phyloP scores from a whole-genome alignment of 2,797 vertebrate genomes.

The Brachyrhaphis roseni region DNA sequence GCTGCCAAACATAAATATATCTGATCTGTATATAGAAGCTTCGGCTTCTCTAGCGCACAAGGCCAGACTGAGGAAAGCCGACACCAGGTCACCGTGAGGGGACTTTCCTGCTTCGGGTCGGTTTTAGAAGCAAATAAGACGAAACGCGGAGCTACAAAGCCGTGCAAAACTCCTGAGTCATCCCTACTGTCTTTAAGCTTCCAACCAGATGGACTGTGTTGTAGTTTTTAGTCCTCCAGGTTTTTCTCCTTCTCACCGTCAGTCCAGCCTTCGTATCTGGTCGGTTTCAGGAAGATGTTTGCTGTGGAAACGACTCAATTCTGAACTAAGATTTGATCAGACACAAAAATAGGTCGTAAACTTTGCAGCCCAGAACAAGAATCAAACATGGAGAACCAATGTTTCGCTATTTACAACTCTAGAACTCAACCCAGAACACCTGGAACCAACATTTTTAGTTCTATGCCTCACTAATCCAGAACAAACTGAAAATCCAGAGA shows the following conservation, averaged over 20 bases:
- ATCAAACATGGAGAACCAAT: too few species aligned
- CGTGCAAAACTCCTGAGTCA: background rate
- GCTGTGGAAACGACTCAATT: background rate
- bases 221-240: background rate
- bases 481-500: too few species aligned
- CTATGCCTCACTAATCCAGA: too few species aligned
- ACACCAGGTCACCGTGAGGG: slow-evolving; percentile 70
- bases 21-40: slow-evolving; percentile 60
- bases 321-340: background rate
- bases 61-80: slow-evolving; percentile 58
- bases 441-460: too few species aligned
- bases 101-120: slow-evolving; percentile 70
- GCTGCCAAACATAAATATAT: slow-evolving; percentile 63
- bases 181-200: background rate
- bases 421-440: too few species aligned
- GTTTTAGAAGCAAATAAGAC: slow-evolving; percentile 74
- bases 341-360: background rate
- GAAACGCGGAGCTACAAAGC: background rate
- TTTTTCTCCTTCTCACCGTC: background rate
- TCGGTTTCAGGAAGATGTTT: background rate
- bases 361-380: background rate
- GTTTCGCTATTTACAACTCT: too few species aligned
- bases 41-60: slow-evolving; percentile 30
- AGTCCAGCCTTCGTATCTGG: background rate
- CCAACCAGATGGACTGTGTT: background rate